A percentile compares a stretch with the other conserved stretches of the same genome.
These are phyloP conservation scores for Cydia fagiglandana DNA, from an alignment of 1,140 invertebrate species.

Conservation along the genomic window DNA sequence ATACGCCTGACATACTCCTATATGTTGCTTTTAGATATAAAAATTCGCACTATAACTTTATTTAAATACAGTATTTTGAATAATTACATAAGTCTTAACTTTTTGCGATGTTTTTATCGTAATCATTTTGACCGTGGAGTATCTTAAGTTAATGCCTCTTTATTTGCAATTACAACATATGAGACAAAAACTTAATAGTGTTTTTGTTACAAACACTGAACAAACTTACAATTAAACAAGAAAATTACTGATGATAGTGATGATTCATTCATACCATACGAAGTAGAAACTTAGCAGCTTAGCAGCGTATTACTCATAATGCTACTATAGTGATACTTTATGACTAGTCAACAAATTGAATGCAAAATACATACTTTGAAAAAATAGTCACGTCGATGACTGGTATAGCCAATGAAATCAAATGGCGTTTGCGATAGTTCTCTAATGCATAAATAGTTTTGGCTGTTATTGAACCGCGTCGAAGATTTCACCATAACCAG, in stretches of 20 bases:
- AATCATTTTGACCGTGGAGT: not conserved
- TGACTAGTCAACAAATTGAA: not conserved
- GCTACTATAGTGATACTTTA: not conserved
- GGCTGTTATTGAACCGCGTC: not conserved
- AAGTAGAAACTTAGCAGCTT: not conserved
- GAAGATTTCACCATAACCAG: slow-evolving; percentile 32
- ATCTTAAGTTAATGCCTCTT: not conserved
- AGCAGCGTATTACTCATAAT: not conserved
- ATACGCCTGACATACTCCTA: too few relatives aligned
- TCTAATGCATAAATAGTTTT: not conserved
- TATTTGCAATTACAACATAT: not conserved
- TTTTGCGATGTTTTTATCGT: not conserved
- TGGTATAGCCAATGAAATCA: slow-evolving; percentile 4
- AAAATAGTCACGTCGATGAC: not conserved
- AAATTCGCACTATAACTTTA: too few relatives aligned
- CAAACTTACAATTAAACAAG: not conserved
- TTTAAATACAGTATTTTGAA: not conserved
- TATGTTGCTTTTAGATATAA: too few relatives aligned
- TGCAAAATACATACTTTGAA: slow-evolving; percentile 7
- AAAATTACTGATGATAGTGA: not conserved
- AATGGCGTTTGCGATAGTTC: not conserved
- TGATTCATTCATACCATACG: not conserved
- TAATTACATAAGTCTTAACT: not conserved
- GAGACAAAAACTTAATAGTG: not conserved
- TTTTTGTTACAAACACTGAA: slow-evolving; percentile 1